Conservation (phyloP, 2,797 vertebrate species). For the Acanthurus leucopareius region DNA sequence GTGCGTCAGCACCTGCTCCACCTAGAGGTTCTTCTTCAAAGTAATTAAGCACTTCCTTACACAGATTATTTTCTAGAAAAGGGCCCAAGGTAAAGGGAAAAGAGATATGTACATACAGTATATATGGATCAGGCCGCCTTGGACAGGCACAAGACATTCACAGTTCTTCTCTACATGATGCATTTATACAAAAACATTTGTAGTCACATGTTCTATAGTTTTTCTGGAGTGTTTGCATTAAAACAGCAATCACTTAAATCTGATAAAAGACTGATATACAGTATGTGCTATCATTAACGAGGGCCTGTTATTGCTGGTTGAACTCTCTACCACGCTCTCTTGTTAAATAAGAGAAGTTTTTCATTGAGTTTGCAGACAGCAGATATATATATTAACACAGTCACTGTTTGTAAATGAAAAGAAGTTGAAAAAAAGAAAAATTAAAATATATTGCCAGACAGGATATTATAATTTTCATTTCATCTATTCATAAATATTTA, state of each 20-base stretch:
- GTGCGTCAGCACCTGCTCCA: slow-evolving; percentile 31
- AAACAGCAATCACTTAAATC: slow-evolving; percentile 65
- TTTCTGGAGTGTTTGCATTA: slow-evolving; percentile 61
- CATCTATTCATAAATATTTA: slow-evolving; percentile 20
- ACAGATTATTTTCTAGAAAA: slow-evolving; percentile 37
- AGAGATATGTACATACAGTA: slow-evolving; percentile 68
- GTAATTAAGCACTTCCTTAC: slow-evolving; percentile 59
- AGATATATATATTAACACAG: slow-evolving; percentile 61
- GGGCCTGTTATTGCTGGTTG: slow-evolving; percentile 76
- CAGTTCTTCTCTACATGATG: slow-evolving; percentile 75
- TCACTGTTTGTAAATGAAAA: slow-evolving; percentile 62
- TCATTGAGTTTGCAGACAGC: slow-evolving; percentile 46
- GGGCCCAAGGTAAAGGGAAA: slow-evolving; percentile 41
- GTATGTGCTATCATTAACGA: slow-evolving; percentile 49
- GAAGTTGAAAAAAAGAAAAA: slow-evolving; percentile 47
- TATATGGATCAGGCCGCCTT: slow-evolving; percentile 72
- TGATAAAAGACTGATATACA: slow-evolving; percentile 46
- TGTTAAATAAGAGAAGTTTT: slow-evolving; percentile 46
- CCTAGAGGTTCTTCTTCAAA: slow-evolving; percentile 39
- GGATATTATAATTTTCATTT: slow-evolving; percentile 26
- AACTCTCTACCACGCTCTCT: slow-evolving; percentile 41
- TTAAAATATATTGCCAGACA: slow-evolving; percentile 54
- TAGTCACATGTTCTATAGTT: slow-evolving; percentile 36
- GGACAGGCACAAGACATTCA: slow-evolving; percentile 81
- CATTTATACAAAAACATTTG: slow-evolving; percentile 68